Conservation (phyloP, 2,113 vertebrate species). For the Psittacula cyanocephala region DNA sequence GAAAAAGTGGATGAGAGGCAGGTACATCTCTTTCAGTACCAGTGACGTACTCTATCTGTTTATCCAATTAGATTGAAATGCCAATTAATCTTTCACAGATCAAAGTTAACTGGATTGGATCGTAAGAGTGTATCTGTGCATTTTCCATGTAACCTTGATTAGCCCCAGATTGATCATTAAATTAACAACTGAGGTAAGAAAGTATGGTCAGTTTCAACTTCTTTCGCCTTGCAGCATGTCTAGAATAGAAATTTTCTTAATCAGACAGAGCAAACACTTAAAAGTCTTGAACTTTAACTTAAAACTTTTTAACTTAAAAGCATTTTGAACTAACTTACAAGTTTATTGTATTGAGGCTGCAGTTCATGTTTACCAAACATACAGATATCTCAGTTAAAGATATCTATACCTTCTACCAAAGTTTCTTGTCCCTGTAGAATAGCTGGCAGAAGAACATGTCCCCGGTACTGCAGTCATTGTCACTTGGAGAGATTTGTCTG, state of each 20-base stretch:
- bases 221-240: not conserved
- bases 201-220: not conserved
- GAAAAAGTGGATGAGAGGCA: not conserved
- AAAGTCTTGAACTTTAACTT: not conserved
- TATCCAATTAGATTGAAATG: not conserved
- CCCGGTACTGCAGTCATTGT: not conserved
- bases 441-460: not conserved
- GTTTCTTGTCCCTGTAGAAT: not conserved
- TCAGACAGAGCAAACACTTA: not conserved
- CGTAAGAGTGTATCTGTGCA: no score
- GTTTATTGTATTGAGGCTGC: not conserved
- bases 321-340: not conserved
- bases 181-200: not conserved
- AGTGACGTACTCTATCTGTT: not conserved
- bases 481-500: not conserved
- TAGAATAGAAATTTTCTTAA: not conserved
- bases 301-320: not conserved
- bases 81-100: not conserved
- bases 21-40: not conserved
- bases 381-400: not conserved
- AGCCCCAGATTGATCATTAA: not conserved
- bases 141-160: not conserved
- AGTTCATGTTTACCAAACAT: not conserved
- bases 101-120: not conserved
- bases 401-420: not conserved